Conservation (phyloP, 30 jellyfish, hydroid and myxozoan species). For the Pelagia noctiluca region DNA sequence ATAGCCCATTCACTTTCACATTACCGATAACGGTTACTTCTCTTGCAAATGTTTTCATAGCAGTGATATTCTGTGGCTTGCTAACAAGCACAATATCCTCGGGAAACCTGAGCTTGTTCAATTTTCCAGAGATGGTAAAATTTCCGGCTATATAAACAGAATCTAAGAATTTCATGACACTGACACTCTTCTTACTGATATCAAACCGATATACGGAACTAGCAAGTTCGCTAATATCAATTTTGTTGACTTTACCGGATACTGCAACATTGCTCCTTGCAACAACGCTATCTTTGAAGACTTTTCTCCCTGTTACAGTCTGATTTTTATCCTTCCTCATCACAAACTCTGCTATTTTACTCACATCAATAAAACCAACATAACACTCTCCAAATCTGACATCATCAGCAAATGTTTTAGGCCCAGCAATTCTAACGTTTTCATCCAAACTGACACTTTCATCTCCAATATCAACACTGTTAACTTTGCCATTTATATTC, state of each 20-base stretch:
- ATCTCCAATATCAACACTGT: conserved; percentile 49
- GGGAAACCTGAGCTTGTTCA: conserved; percentile 57
- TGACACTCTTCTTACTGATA: not conserved
- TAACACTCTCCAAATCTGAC: not conserved
- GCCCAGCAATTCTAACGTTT: conserved; percentile 16
- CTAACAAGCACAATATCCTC: conserved; percentile 22
- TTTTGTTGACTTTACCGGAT: conserved; percentile 20
- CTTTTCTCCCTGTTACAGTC: conserved; percentile 34
- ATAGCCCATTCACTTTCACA: not conserved
- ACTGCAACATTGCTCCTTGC: conserved; percentile 18
- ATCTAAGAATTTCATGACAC: not conserved
- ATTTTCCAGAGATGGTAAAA: conserved; percentile 25
- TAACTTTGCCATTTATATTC: conserved; percentile 32
- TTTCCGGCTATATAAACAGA: conserved; percentile 17
- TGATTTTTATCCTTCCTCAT: conserved; percentile 41
- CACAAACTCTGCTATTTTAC: conserved; percentile 37
- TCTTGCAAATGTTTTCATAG: conserved; percentile 14
- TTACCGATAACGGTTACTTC: conserved; percentile 2
- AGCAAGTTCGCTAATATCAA: conserved; percentile 17
- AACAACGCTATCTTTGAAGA: conserved; percentile 1
- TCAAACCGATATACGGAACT: not conserved
- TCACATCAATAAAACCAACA: conserved; percentile 53
- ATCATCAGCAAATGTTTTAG: conserved; percentile 17
- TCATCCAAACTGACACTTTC: conserved; percentile 20
- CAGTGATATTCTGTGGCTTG: conserved; percentile 42